Conservation (phyloP, 92 coral and sea anemone genomes). For the Porites lobata region DNA sequence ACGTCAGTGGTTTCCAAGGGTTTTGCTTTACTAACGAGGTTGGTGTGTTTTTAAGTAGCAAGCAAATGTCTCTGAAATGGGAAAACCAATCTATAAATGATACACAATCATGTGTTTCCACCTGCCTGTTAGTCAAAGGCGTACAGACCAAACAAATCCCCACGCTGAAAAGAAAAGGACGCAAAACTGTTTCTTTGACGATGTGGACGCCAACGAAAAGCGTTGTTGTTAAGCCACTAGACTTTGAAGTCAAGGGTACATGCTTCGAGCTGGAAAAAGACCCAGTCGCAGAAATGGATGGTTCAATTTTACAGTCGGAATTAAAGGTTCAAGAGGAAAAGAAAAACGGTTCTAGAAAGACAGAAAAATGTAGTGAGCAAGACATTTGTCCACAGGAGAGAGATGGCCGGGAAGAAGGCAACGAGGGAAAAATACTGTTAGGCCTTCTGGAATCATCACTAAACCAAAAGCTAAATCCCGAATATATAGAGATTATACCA, state of each 20-base stretch:
- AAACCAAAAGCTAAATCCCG: slow-evolving; percentile 22
- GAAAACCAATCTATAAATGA: background rate
- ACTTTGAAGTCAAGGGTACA: slow-evolving; percentile 31
- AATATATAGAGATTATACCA: slow-evolving; percentile 21
- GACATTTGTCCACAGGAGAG: background rate
- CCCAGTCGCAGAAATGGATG: background rate
- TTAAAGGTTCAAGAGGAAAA: background rate
- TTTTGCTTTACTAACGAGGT: background rate
- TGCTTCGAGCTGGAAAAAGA: background rate
- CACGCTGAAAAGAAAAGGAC: background rate
- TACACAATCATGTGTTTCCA: slow-evolving; percentile 2
- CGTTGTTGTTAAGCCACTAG: slow-evolving; percentile 28
- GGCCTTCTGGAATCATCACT: slow-evolving; percentile 23
- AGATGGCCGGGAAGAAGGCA: background rate
- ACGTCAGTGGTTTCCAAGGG: slow-evolving; percentile 15
- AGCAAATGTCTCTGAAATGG: slow-evolving; percentile 12
- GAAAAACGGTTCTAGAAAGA: background rate
- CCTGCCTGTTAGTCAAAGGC: slow-evolving; percentile 38
- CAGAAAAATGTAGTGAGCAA: background rate
- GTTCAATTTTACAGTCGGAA: background rate
- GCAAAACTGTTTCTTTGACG: background rate
- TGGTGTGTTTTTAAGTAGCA: slow-evolving; percentile 6
- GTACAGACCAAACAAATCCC: background rate
- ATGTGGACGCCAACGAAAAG: slow-evolving; percentile 45
- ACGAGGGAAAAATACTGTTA: slow-evolving; percentile 7